Evolutionary conservation across 2,797 vertebrate species (phyloP).

Genomic region (Peromyscus eremicus): DNA sequence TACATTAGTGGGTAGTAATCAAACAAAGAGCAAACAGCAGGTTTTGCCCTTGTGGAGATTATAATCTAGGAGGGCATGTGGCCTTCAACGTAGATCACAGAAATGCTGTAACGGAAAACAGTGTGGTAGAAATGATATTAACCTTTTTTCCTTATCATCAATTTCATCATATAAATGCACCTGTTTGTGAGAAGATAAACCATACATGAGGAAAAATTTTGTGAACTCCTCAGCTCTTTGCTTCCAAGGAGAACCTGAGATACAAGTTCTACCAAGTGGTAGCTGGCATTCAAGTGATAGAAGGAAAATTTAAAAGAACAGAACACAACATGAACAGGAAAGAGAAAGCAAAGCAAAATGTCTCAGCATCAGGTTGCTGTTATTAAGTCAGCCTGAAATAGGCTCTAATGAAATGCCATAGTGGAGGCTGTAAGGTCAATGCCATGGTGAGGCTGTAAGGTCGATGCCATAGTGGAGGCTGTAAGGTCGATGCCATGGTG

Average conservation of each 20-base stretch:
- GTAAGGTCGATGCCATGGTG: too few species aligned
- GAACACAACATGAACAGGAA: neutral
- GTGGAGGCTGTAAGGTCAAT: too few species aligned
- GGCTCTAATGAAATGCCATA: neutral
- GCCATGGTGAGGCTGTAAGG: too few species aligned
- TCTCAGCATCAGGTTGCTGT: neutral
- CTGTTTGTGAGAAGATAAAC: neutral
- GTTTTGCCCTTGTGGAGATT: neutral
- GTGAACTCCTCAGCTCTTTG: neutral
- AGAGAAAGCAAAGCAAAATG: neutral
- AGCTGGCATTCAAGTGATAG: neutral
- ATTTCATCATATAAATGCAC: neutral
- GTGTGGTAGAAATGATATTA: neutral
- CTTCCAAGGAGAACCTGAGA: neutral
- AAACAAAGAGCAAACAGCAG: neutral
- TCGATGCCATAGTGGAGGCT: too few species aligned
- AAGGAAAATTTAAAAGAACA: slow-evolving; percentile 1
- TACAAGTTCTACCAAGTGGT: neutral
- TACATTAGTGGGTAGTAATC: neutral
- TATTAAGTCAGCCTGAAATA: neutral
- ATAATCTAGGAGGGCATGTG: neutral
- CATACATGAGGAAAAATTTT: neutral
- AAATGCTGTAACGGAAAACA: slow-evolving; percentile 3
- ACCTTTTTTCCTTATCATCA: neutral
- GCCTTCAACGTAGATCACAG: neutral